A percentile compares a stretch with the other conserved stretches of the same genome.
phyloP scores from a whole-genome alignment of 1,140 invertebrate genomes.

The Drosophila sucinea region DNA sequence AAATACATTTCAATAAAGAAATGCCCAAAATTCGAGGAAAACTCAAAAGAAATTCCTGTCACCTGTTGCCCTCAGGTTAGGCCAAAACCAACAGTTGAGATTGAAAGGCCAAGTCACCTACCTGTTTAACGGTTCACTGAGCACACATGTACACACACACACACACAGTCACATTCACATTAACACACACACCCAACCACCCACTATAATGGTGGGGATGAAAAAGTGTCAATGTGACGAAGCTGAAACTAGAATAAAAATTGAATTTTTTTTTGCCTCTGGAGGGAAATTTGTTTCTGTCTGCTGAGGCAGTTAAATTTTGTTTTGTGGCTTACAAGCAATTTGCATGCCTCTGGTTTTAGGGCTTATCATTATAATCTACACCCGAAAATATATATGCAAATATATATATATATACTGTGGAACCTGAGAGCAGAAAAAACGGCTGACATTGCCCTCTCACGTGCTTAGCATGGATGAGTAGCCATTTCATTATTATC shows the following conservation, averaged over 20 bases:
- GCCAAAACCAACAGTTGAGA: conserved; percentile 37
- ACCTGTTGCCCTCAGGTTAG: conserved; percentile 40
- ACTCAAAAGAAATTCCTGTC: conserved; percentile 20
- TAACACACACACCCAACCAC: background rate
- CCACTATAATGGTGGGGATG: conserved; percentile 8
- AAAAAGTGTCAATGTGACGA: conserved; percentile 47
- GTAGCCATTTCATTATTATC: conserved; percentile 25
- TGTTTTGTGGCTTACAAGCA: conserved; percentile 46
- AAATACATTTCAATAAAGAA: conserved; percentile 10
- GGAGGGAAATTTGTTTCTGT: background rate
- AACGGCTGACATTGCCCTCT: conserved; percentile 28
- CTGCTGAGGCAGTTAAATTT: conserved; percentile 40
- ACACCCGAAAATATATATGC: conserved; percentile 14
- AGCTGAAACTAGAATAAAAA: conserved; percentile 39
- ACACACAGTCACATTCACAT: background rate
- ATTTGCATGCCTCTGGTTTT: conserved; percentile 50
- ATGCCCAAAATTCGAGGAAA: conserved; percentile 18
- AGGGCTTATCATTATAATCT: conserved; percentile 51
- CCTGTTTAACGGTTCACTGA: conserved; percentile 49
- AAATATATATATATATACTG: background rate
- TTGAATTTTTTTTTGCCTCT: conserved; percentile 39
- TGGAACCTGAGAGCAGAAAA: conserved; percentile 1
- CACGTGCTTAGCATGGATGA: conserved; percentile 18
- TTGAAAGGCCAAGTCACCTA: conserved; percentile 33
- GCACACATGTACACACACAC: conserved; percentile 29